Base-by-base conservation (phyloP, 2,888 invertebrate species). In the Cephus runcator region DNA sequence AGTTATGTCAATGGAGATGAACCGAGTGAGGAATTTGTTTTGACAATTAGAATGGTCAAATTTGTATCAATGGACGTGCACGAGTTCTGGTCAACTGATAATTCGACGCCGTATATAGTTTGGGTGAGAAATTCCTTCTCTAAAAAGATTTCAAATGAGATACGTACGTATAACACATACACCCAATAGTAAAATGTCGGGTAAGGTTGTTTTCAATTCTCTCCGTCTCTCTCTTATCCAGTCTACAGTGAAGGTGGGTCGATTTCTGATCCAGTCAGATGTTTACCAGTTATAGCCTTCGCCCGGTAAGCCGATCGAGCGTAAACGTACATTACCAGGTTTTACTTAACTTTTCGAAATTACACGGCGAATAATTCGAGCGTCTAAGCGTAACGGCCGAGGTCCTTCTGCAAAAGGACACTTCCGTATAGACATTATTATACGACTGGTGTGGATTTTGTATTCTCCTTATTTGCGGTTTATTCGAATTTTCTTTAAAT, bases 1-100 rank as follows among this genome's bases (percentile, higher is more conserved):
- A 75, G 34, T 77, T 40, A 40, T 75, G 75, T 75, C 34, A 77
- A 69, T 75, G 56, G 30, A 74, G 69, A 30, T 34, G 15, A 34
- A 56, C 36, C 34, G 35, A 12, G 56, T 12, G 35, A 76, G 76
- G 78, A 78, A 78, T 78, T 78, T 78, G 73, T 76, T 78, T 76
- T 76, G 78, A 76, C 78, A 78, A 78, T 78, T 73, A 76, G 73
- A 30, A 34, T 76, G 73, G 73, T 76, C 71, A 71, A 34, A 73
- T 15, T 69, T 69, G 78, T 56, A 76, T 78, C 73, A 78, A 78
- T 71, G 69, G 40, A 78, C 78, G 56, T 34, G 23, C 56, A 56
- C 56, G 56, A 56, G 56, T 56, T 23, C 56, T 56, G 23, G 56
- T 23, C 56, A 56, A 56, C 56, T 56, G 56, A 56, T 23, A 56